Evolutionary conservation across 30 jellyfish, hydroid and myxozoan genomes (phyloP), one percentile per base, ranked within the genome.

Genomic region (Phacellophora camtschatica): DNA sequence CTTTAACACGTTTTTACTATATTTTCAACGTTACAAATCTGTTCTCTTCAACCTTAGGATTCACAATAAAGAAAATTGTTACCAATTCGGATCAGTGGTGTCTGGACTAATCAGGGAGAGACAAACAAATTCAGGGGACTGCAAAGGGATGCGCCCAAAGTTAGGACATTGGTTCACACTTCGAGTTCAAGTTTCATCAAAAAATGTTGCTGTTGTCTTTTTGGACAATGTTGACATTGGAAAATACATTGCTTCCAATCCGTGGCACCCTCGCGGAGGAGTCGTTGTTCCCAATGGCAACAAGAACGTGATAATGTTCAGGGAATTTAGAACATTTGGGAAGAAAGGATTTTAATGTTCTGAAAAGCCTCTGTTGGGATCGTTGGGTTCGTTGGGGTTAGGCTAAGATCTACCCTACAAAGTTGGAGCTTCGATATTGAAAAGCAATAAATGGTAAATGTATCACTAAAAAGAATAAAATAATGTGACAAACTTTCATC

Each of bases 221-320:
- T 11, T 88, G 24, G 68, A 88, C 25, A 63, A 73, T 19, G 54
- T 31, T 19, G 78, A 70, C 32, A 45, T 80, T 49, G 90, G 81
- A 24, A 79, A 41, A n/a, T 48, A 55, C 46, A 49, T 29, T 28
- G 80, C 81, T 19, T 43, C 84, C 3, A 58, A 56, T 31, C 94
- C 89, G 13, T 79, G 88, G 88, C 62, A 68, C 18, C 78, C 90
- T 45, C 73, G 81, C 2, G 94, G 93, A n/a, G 97, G 97, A 30
- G 88, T 88, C 20, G 57, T 88, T 8, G 97, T 88, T 34, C 81
- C 69, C n/a, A 88, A 88, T 55, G 97, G 97, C 20, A 24, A 28
- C 34, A 72, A 66, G 53, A 88, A 88, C 50, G 83, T 58, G 39
- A 62, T 88, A 19, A 88, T 88, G 97, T 88, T 78, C 76, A 45